Base-by-base conservation (phyloP, 1,140 invertebrate genomes). In the Drosophila jambulina region DNA sequence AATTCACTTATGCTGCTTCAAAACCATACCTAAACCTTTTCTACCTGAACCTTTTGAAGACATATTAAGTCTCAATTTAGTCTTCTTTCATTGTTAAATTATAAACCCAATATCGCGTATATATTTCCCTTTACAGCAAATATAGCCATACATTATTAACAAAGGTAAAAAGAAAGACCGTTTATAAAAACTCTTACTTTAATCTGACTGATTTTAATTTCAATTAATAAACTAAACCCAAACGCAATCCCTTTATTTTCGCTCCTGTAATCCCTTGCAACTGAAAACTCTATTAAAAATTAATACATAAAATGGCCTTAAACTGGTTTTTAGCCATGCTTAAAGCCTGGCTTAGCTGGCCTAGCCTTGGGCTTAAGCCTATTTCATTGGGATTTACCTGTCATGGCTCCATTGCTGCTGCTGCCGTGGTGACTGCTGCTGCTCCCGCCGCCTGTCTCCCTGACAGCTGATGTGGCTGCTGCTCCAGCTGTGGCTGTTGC, bases 351-450 rank as follows among this genome's bases (percentile, higher is more conserved):
- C 5, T 54, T 23, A 54, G 8, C 29, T 34, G 29, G 29, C 12
- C 15, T 34, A 34, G 19, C 29, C 51, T 54, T 23, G 32, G 15
- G 6, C 2, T 21, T 27, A 54, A n/a, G 12, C 4, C 27, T n/a
- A 19, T 56, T 56, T 62, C 17, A 13, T 13, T 13, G 3, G 8
- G n/a, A 53, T 21, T 36, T 72, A 91, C 91, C 91, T 87, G 91
- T 92, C 90, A 92, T 91, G 25, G 91, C 90, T 60, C 90, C 91
- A 67, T 82, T 87, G 56, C 68, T 76, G 65, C 72, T 25, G 65
- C 58, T 38, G 78, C 56, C 53, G 62, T 68, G 42, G 48, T 61
- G 32, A 53, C 46, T 60, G 77, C 49, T 49, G 53, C 42, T 75
- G 42, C 42, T 43, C 10, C 42, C 12, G 10, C 42, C 19, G 42